Percentiles rank a stretch among this genome's conserved stretches.
Evolutionary conservation across 2,797 vertebrate species (phyloP).

Genomic region (Okamejei kenojei): DNA sequence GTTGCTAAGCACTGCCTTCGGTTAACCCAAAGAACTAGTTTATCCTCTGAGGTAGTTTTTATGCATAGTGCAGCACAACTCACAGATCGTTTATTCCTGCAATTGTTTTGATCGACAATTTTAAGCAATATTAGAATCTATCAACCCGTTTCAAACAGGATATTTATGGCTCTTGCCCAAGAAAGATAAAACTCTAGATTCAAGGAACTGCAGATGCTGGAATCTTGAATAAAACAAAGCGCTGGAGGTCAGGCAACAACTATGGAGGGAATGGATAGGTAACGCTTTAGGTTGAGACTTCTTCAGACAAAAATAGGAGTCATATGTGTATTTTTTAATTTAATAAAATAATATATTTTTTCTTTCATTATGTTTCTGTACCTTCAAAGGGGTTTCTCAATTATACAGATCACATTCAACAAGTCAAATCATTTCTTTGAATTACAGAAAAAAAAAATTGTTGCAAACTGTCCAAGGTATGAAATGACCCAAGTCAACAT

Average conservation of each 20-base stretch:
- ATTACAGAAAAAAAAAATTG: background rate
- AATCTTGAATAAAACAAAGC: too few relatives aligned
- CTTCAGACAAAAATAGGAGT: background rate
- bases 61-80: background rate
- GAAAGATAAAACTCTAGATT: too few relatives aligned
- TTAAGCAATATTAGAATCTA: background rate
- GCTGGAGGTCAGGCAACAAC: too few relatives aligned
- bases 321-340: too few relatives aligned
- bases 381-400: background rate
- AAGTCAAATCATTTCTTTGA: background rate
- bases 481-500: background rate
- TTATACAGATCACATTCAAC: background rate
- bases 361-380: background rate
- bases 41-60: conserved; percentile 1
- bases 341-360: background rate
- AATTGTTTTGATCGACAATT: background rate
- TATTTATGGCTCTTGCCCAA: background rate
- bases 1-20: conserved; percentile 26
- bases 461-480: background rate
- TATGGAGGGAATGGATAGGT: too few relatives aligned
- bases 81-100: background rate
- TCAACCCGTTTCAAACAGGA: too few relatives aligned
- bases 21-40: conserved; percentile 26
- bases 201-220: too few relatives aligned
- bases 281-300: too few relatives aligned